Conservation (phyloP, 2,797 vertebrate genomes). For the Notolepis coatsorum region DNA sequence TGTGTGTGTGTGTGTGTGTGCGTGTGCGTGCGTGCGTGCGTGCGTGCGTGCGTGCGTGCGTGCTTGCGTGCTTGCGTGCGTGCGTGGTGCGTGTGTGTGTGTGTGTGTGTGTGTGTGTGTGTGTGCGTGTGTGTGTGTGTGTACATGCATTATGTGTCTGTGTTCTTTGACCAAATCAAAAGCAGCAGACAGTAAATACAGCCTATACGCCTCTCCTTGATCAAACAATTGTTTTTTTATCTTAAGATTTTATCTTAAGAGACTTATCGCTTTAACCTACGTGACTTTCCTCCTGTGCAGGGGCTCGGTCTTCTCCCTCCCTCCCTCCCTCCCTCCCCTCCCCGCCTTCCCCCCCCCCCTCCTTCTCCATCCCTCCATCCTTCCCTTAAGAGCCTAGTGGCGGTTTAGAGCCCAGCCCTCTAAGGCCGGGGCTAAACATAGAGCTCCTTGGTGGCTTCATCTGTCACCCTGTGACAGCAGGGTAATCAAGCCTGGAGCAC, state of each 20-base stretch:
- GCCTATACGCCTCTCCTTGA: neutral
- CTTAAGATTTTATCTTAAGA: neutral
- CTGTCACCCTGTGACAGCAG: conserved; percentile 75
- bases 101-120: neutral
- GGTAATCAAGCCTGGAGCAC: conserved; percentile 74
- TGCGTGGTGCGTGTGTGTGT: neutral
- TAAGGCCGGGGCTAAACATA: conserved; percentile 77
- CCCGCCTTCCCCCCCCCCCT: conserved; percentile 43
- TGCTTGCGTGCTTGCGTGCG: neutral
- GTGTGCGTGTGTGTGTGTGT: neutral
- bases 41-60: neutral
- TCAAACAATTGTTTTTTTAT: conserved; percentile 11
- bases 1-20: neutral
- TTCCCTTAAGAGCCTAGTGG: conserved; percentile 58
- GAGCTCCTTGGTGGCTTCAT: conserved; percentile 70
- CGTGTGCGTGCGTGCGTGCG: neutral
- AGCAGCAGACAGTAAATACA: neutral
- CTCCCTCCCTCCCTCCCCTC: conserved; percentile 30
- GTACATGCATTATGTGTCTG: neutral
- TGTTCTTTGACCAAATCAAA: neutral
- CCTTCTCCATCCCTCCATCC: conserved; percentile 50
- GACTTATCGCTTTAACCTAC: conserved; percentile 12
- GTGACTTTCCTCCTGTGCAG: conserved; percentile 45
- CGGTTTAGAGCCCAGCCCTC: conserved; percentile 55
- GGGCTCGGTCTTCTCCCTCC: conserved; percentile 48